Percentiles rank a stretch among this genome's conserved stretches.
These are phyloP conservation scores for Myocastor coypus DNA, from an alignment of 2,113 vertebrate genomes.

Conservation along the genomic window DNA sequence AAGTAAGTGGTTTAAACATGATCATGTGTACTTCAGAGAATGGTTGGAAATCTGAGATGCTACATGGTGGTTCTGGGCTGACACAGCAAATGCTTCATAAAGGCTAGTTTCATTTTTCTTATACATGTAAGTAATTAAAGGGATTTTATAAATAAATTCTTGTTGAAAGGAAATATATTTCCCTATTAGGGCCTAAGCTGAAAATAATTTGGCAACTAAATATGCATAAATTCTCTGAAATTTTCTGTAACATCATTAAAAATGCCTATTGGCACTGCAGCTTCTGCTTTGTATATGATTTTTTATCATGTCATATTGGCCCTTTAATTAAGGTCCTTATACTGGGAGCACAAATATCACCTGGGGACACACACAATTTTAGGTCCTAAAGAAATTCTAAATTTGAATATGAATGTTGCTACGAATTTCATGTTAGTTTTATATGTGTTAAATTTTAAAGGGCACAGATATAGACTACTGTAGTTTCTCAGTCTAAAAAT, in stretches of 20 bases:
- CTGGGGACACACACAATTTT: background rate
- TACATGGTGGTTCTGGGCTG: background rate
- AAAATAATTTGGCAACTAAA: slow-evolving; percentile 29
- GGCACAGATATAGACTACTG: background rate
- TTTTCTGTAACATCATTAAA: background rate
- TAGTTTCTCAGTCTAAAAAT: background rate
- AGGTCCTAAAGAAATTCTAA: background rate
- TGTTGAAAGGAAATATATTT: background rate
- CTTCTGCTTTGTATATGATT: background rate
- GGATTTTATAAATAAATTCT: background rate
- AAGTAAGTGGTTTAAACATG: background rate
- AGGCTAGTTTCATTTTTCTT: background rate
- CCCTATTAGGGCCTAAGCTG: background rate
- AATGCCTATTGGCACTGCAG: background rate
- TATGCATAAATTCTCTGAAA: slow-evolving; percentile 5
- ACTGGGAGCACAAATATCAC: background rate
- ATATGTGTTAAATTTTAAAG: background rate
- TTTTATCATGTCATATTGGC: background rate
- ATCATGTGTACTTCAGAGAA: background rate
- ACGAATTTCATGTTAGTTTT: background rate
- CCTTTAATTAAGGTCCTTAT: background rate
- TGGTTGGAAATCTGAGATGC: background rate
- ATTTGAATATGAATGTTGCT: slow-evolving; percentile 26
- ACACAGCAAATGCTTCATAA: background rate
- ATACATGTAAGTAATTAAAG: background rate